phyloP scores from a whole-genome alignment of 1,140 invertebrate genomes.

The Rhyacophila brunnea region DNA sequence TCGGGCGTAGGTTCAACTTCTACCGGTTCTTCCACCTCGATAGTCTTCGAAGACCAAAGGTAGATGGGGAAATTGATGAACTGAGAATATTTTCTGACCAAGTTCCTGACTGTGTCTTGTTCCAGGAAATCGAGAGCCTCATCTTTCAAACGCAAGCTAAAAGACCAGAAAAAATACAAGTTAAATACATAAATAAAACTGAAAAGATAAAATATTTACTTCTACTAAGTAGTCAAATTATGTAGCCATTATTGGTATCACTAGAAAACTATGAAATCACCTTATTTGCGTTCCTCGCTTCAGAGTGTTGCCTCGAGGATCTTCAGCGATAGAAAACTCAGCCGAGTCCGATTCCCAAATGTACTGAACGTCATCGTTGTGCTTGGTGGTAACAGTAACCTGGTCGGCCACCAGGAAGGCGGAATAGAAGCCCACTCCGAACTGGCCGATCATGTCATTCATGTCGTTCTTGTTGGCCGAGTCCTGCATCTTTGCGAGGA shows the following conservation, averaged over 20 bases:
- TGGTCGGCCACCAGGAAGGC: conserved; percentile 90
- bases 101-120: conserved; percentile 81
- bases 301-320: conserved; percentile 91
- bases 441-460: conserved; percentile 91
- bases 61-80: conserved; percentile 99
- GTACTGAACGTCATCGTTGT: conserved; percentile 94
- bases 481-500: conserved; percentile 86
- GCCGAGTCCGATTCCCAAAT: conserved; percentile 97
- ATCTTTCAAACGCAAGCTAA: conserved; percentile 88
- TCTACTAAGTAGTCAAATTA: not conserved
- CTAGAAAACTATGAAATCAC: not conserved
- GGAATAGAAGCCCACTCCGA: conserved; percentile 98
- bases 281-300: conserved; percentile 81
- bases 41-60: conserved; percentile 91
- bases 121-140: conserved; percentile 96
- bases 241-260: not conserved
- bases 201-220: not conserved
- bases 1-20: conserved; percentile 51
- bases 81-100: conserved; percentile 98
- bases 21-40: conserved; percentile 80
- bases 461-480: conserved; percentile 58
- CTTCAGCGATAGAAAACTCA: conserved; percentile 85
- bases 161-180: conserved; percentile 33
- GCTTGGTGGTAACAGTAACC: conserved; percentile 93
- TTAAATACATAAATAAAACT: not conserved